Conservation (phyloP, 2,113 vertebrate species). For the Meles meles region DNA sequence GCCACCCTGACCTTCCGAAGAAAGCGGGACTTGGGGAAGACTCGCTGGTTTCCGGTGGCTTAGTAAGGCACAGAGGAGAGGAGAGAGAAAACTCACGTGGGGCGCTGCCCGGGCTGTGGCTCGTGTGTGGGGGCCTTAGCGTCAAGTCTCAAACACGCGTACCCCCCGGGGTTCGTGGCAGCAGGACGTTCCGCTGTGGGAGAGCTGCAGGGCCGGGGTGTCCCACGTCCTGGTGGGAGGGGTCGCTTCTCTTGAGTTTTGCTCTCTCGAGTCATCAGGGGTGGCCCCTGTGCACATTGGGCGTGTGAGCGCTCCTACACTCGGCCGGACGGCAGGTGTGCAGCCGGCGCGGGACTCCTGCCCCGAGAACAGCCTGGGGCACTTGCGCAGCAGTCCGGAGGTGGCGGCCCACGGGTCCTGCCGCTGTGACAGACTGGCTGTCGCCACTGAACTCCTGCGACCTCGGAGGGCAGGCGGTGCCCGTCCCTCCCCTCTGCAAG, state of each 20-base stretch:
- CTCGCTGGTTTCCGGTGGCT: background rate
- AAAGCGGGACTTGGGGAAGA: background rate
- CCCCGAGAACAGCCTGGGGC: background rate
- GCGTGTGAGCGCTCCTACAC: background rate
- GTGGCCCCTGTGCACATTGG: background rate
- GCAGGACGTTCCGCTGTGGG: rapidly evolving
- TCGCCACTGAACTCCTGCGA: background rate
- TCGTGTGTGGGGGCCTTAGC: background rate
- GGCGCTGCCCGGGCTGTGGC: too few relatives aligned
- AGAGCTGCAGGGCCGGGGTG: background rate
- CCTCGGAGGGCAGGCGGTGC: background rate
- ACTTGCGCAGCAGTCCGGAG: background rate
- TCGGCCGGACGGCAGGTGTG: background rate
- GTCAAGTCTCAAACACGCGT: background rate
- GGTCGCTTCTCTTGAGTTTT: background rate
- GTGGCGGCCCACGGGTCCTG: too few relatives aligned
- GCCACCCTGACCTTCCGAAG: background rate
- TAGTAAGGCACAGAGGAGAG: background rate
- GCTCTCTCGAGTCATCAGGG: background rate
- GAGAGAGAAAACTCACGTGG: background rate
- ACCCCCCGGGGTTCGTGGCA: background rate
- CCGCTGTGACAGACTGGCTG: background rate
- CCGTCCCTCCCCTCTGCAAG: background rate
- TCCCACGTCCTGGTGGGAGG: background rate
- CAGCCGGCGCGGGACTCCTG: background rate